A percentile compares a stretch with the other conserved stretches of the same genome.
Conservation (phyloP, 2,888 invertebrate genomes). For the Chaitophorus viminalis region DNA sequence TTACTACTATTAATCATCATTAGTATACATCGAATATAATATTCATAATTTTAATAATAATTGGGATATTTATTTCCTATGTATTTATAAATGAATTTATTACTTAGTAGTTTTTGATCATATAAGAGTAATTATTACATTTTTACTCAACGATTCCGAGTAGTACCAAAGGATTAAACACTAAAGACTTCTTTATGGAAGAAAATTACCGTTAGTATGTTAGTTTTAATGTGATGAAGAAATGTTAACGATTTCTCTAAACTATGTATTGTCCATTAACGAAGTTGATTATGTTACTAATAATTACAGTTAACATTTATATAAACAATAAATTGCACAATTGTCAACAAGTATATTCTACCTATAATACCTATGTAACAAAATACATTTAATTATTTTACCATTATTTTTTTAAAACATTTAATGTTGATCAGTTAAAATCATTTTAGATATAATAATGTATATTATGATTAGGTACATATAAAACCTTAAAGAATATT, state of each 20-base stretch:
- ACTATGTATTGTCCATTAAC: conserved; percentile 11
- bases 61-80: not conserved
- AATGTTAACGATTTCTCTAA: conserved; percentile 43
- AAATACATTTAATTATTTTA: not conserved
- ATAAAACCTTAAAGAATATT: no score
- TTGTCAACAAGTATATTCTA: not conserved
- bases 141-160: conserved; percentile 17
- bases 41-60: not conserved
- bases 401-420: no score
- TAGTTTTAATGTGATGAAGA: conserved; percentile 31
- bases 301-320: conserved; percentile 32
- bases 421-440: no score
- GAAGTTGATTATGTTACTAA: conserved; percentile 16
- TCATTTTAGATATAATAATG: no score
- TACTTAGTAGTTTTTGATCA: not conserved
- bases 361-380: not conserved
- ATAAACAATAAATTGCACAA: conserved; percentile 17
- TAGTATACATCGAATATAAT: not conserved
- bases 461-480: no score
- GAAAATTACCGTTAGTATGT: conserved; percentile 37
- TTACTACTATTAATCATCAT: no score
- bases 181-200: conserved; percentile 16
- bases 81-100: not conserved
- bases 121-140: conserved; percentile 30
- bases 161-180: conserved; percentile 12